Evolutionary conservation across 2,797 vertebrate genomes (phyloP).

Genomic region (Octomys mimax): DNA sequence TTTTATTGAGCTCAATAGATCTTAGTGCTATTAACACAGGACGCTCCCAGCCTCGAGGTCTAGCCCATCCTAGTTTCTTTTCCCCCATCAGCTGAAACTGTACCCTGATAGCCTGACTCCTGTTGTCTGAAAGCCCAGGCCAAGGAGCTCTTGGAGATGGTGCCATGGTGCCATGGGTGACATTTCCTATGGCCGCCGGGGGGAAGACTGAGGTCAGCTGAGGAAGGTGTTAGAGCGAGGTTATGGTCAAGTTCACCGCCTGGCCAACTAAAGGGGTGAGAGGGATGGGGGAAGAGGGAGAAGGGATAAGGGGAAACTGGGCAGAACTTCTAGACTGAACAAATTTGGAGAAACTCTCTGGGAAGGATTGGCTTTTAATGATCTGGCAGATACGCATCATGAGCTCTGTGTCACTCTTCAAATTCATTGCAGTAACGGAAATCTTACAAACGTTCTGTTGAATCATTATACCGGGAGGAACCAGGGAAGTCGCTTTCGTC

Average conservation of each 20-base stretch:
- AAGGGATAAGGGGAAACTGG: not conserved
- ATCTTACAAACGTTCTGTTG: constrained; percentile 64
- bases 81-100: not conserved
- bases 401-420: not conserved
- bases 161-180: not conserved
- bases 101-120: not conserved
- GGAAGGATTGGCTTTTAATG: constrained; percentile 36
- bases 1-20: not conserved
- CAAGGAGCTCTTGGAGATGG: not conserved
- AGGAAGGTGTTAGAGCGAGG: not conserved
- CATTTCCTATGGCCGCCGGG: not conserved
- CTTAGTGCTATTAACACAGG: not conserved
- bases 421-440: constrained; percentile 58
- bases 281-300: not conserved
- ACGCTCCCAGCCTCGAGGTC: not conserved
- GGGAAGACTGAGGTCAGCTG: not conserved
- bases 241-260: not conserved
- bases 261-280: not conserved
- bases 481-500: not conserved
- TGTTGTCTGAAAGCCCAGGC: not conserved
- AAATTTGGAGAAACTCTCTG: not conserved
- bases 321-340: not conserved
- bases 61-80: not conserved
- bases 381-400: not conserved
- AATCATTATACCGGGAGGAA: not conserved